phyloP scores from a whole-genome alignment of 23 tunicate genomes.

The Styela clava region DNA sequence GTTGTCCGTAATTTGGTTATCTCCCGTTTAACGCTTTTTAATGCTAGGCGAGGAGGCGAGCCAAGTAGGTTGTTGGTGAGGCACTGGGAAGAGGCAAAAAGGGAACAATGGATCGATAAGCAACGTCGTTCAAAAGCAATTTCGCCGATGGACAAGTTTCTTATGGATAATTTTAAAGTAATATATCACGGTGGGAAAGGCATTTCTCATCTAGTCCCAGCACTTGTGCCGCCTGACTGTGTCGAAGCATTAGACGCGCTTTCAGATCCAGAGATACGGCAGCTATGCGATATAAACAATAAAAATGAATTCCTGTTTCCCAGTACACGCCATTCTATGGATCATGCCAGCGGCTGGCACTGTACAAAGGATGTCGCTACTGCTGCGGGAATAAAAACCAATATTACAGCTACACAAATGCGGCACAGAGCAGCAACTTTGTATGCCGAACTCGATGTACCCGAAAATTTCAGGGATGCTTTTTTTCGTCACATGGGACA shows the following conservation, averaged over 20 bases:
- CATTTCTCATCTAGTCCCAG: background rate
- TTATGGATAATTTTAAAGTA: no score
- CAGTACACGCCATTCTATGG: background rate
- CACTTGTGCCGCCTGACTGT: background rate
- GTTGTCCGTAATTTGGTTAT: background rate
- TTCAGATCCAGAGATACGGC: background rate
- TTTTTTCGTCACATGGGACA: no score
- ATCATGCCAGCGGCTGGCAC: background rate
- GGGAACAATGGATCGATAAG: background rate
- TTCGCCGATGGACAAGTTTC: background rate
- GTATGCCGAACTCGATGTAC: no score
- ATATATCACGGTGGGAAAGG: no score
- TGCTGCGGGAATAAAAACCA: no score
- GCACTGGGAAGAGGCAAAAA: background rate
- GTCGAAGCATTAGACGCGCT: background rate
- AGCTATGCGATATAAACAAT: background rate
- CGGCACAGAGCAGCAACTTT: no score
- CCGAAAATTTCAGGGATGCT: no score
- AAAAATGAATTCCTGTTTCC: no score
- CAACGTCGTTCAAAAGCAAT: background rate
- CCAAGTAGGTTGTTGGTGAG: background rate
- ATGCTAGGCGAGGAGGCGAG: conserved; percentile 3
- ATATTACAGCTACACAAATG: no score
- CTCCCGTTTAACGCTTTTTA: background rate
- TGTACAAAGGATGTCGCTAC: no score